Conservation (phyloP, 2,797 vertebrate species). For the Argyrosomus regius region DNA sequence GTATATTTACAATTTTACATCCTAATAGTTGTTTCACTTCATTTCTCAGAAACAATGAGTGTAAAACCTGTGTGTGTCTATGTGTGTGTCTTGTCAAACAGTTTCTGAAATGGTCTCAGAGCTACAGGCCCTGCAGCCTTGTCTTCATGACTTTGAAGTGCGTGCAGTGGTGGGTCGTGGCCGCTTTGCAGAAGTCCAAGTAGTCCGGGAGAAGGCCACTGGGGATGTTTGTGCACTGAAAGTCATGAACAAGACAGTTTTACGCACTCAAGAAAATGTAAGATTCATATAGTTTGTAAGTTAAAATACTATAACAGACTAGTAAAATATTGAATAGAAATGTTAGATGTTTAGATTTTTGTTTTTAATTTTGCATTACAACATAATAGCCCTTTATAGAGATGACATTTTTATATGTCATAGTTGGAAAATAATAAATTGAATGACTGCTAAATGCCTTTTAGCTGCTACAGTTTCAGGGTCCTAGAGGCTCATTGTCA, state of each 20-base stretch:
- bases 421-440: background rate
- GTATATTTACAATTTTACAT: background rate
- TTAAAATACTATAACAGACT: background rate
- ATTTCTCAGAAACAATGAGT: background rate
- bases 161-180: conserved; percentile 90
- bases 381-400: background rate
- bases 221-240: conserved; percentile 96
- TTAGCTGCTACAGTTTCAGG: background rate
- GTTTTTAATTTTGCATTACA: background rate
- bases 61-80: conserved; percentile 14
- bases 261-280: conserved; percentile 91
- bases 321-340: background rate
- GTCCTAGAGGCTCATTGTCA: background rate
- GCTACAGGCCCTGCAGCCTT: conserved; percentile 91
- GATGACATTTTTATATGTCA: background rate
- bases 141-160: conserved; percentile 90
- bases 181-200: conserved; percentile 92
- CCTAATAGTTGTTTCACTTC: background rate
- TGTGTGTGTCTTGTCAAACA: conserved; percentile 69
- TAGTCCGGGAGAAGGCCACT: conserved; percentile 91
- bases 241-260: conserved; percentile 91
- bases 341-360: background rate
- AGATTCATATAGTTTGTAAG: conserved; percentile 40
- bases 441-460: background rate
- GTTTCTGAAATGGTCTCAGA: conserved; percentile 92